Evolutionary conservation across 2,113 vertebrate genomes (phyloP), one percentile per base, ranked within the genome.

Genomic region (Amblyopsis rosae): DNA sequence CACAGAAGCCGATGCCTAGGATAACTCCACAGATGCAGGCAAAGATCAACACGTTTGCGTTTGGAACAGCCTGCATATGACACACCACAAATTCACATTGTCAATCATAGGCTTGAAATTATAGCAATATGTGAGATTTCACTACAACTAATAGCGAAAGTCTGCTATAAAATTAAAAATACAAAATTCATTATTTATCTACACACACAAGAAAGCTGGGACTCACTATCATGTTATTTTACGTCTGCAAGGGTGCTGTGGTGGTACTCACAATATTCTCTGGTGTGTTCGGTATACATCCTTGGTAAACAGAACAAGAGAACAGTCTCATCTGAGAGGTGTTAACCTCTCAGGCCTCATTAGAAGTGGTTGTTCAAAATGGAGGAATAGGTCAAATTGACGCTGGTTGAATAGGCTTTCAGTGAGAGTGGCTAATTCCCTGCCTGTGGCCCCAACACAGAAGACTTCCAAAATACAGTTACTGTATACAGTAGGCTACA

Each of bases 11-110:
- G 7, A 91, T 84, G 56, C 85, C 83, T 70, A 94, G 75, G 65
- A 93, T 92, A 70, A 91, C 81, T 4, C 88, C 87, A 65, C 92
- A 91, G 61, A 82, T 89, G 59, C 90, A 90, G 73, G 89, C 91
- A 51, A 92, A 93, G 75, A 91, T 90, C 70, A 92, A 50, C 41
- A 74, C 88, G 2, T 91, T 93, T 7, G 64, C 82, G 58, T 90
- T 92, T 32, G 74, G 73, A 66, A 67, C 41, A 26, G 58, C 73
- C 77, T 76, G 67, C 56, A 58, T 74, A 48, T 16, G 6, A 62
- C 1, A 45, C 33, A 50, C 11, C 26, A 12, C 12, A 54, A 33
- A 53, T 11, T 12, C 85, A 90, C 87, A 4, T 76, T 82, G 5
- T 66, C 74, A 69, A 9, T 66, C 74, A 69, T 47, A 10, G 5